A percentile compares a stretch with the other conserved stretches of the same genome.
Evolutionary conservation across 2,888 invertebrate species (phyloP).

Genomic region (Antitype chi): DNA sequence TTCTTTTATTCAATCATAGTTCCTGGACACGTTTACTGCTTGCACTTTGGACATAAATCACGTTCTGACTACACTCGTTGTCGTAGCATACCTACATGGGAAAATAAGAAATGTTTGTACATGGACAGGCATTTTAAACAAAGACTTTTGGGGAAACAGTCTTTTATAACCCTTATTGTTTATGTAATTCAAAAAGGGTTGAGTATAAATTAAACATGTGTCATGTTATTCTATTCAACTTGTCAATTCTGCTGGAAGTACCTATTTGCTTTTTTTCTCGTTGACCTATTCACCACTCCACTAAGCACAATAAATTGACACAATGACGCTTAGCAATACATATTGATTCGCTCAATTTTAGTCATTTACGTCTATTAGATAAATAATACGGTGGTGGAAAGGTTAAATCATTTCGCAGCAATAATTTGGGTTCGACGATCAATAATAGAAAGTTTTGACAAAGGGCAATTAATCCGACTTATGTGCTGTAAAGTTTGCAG

Average conservation of each 20-base stretch:
- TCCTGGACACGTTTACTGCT: constrained; percentile 23
- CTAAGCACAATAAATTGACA: constrained; percentile 36
- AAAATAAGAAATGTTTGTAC: constrained; percentile 1
- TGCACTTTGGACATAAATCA: constrained; percentile 35
- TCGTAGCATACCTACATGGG: constrained; percentile 3
- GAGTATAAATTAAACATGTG: too few species aligned
- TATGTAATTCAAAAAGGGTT: too few species aligned
- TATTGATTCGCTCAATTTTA: constrained; percentile 48
- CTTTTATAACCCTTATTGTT: background rate
- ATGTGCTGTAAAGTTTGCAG: too few species aligned
- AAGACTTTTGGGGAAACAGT: background rate
- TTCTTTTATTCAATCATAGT: constrained; percentile 29
- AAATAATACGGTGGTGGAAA: constrained; percentile 10
- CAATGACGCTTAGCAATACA: constrained; percentile 24
- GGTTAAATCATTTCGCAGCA: constrained; percentile 17
- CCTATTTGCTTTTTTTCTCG: constrained; percentile 13
- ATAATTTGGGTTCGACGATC: background rate
- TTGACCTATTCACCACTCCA: constrained; percentile 41
- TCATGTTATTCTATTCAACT: background rate
- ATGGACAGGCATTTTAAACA: background rate
- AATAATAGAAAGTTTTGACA: background rate
- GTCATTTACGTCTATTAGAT: constrained; percentile 31
- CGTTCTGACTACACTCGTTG: constrained; percentile 7
- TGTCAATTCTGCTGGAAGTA: constrained; percentile 1
- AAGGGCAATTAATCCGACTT: background rate